These are phyloP conservation scores for Mycteria americana DNA, from an alignment of 2,797 vertebrate species.

Conservation along the genomic window DNA sequence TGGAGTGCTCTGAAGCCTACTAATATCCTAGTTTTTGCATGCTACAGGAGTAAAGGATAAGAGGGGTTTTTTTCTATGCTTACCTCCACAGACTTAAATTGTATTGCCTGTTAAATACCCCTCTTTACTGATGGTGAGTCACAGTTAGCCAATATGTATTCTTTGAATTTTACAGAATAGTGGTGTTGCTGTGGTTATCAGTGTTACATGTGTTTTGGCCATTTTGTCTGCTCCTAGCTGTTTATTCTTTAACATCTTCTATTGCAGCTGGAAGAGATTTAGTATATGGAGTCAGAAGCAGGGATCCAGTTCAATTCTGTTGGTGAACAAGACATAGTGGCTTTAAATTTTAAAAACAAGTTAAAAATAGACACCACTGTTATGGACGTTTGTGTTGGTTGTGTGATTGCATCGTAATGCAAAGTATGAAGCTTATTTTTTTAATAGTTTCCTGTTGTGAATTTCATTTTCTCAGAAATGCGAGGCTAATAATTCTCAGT, in stretches of 20 bases:
- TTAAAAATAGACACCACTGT: conserved; percentile 49
- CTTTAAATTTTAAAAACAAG: conserved; percentile 50
- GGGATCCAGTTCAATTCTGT: background rate
- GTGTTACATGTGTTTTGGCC: background rate
- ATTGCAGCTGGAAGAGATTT: background rate
- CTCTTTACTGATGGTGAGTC: background rate
- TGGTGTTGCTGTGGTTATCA: background rate
- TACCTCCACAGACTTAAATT: background rate
- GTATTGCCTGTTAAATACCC: background rate
- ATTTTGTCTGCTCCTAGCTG: background rate
- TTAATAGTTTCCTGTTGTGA: conserved; percentile 53
- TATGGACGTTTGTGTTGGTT: conserved; percentile 23
- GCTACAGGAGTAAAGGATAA: background rate
- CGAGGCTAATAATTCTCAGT: conserved; percentile 45
- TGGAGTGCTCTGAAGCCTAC: background rate
- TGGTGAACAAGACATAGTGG: background rate
- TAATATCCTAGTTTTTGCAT: background rate
- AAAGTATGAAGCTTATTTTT: conserved; percentile 54
- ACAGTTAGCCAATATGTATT: background rate
- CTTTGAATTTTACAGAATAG: background rate
- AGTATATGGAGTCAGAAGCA: background rate
- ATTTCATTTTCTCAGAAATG: conserved; percentile 55
- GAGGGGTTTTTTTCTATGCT: background rate
- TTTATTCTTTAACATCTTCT: background rate
- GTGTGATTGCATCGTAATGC: conserved; percentile 25